phyloP scores from a whole-genome alignment of 1,140 invertebrate species.

The Drosophila nasuta region DNA sequence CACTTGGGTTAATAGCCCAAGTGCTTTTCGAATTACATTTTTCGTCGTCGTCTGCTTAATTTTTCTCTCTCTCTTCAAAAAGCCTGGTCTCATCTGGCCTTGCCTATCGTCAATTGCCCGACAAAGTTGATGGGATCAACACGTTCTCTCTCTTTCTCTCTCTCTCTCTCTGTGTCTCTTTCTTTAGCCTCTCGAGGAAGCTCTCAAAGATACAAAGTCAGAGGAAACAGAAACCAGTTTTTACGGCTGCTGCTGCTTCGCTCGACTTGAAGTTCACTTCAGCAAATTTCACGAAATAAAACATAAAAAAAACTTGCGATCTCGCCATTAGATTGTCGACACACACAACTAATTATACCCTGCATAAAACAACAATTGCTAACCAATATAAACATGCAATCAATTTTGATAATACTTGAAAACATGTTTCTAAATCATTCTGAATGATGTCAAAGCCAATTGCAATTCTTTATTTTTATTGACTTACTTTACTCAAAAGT shows the following conservation, averaged over 20 bases:
- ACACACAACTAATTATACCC: conserved; percentile 37
- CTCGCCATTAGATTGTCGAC: conserved; percentile 34
- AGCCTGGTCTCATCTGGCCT: conserved; percentile 20
- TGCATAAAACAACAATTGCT: conserved; percentile 2
- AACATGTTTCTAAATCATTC: too few relatives aligned
- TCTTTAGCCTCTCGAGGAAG: conserved; percentile 20
- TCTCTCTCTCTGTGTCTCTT: not conserved
- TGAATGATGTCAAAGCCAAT: too few relatives aligned
- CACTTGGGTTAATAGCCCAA: not conserved
- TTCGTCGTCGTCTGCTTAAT: not conserved
- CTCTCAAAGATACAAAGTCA: not conserved
- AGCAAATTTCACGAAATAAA: conserved; percentile 43
- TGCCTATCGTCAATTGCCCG: conserved; percentile 20
- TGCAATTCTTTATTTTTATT: too few relatives aligned
- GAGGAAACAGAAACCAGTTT: conserved; percentile 38
- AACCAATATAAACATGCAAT: too few relatives aligned
- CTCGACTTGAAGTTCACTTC: conserved; percentile 48
- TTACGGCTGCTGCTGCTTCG: not conserved
- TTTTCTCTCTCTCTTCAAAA: not conserved
- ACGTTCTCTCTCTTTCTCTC: not conserved
- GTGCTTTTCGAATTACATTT: conserved; percentile 7
- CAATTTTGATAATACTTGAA: too few relatives aligned
- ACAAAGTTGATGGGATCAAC: conserved; percentile 29
- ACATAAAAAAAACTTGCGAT: conserved; percentile 21
- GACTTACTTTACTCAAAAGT: too few relatives aligned